A percentile compares a stretch with the other conserved stretches of the same genome.
phyloP scores from a whole-genome alignment of 2,113 vertebrate genomes.

The Spheniscus mendiculus region DNA sequence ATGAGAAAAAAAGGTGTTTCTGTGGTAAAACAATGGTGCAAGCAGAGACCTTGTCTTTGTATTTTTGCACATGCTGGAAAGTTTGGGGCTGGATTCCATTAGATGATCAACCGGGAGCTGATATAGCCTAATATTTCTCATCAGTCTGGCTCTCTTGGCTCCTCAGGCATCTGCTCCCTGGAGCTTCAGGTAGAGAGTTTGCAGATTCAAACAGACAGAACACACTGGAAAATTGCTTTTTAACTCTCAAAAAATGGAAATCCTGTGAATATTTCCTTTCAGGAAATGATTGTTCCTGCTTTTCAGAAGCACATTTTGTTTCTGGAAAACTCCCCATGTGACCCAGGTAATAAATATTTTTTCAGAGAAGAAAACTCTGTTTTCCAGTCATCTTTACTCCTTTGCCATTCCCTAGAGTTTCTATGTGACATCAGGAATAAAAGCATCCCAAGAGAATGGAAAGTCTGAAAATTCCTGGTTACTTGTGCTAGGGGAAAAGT shows the following conservation, averaged over 20 bases:
- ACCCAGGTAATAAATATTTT: background rate
- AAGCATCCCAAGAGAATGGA: background rate
- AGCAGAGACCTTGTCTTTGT: background rate
- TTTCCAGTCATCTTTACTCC: background rate
- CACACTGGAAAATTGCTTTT: background rate
- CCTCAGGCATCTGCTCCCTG: background rate
- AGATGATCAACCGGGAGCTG: background rate
- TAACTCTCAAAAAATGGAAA: background rate
- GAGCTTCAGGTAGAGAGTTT: background rate
- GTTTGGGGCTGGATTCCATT: background rate
- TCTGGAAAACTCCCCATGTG: background rate
- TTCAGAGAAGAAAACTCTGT: background rate
- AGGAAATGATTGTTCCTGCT: background rate
- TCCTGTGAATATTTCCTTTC: background rate
- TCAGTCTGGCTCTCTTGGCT: background rate
- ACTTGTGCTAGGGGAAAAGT: background rate
- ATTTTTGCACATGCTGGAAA: background rate
- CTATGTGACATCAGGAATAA: background rate
- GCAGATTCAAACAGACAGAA: background rate
- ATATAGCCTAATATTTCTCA: background rate
- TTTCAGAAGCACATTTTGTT: background rate
- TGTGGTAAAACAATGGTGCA: background rate
- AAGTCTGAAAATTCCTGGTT: background rate
- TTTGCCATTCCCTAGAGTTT: background rate
- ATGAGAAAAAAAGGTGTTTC: background rate